A percentile compares a stretch with the other conserved stretches of the same genome.
Evolutionary conservation across 2,797 vertebrate genomes (phyloP).

Genomic region (Hemibagrus guttatus): DNA sequence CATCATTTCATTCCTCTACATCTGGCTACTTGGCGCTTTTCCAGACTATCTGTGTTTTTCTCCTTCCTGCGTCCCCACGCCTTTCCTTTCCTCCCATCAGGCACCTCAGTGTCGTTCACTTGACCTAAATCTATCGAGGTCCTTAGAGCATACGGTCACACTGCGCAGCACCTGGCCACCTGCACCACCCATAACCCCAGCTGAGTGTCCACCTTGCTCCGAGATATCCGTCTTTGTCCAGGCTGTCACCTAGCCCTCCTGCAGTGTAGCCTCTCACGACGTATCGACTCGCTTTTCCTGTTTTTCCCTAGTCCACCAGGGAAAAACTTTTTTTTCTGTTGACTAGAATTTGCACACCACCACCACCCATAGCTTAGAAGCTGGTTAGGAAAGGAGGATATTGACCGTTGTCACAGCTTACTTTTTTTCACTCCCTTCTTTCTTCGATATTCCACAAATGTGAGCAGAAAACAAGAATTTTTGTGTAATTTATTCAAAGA

Average conservation of each 20-base stretch:
- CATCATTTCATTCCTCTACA: not conserved
- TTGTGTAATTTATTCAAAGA: not conserved
- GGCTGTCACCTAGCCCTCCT: not conserved
- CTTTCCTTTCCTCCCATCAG: slow-evolving; percentile 3
- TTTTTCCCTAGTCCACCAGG: slow-evolving; percentile 10
- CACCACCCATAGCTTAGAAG: slow-evolving; percentile 20
- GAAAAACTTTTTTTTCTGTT: slow-evolving; percentile 25
- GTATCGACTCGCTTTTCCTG: slow-evolving; percentile 37
- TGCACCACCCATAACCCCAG: not conserved
- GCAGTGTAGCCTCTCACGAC: not conserved
- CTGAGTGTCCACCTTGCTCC: not conserved
- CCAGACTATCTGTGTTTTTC: slow-evolving; percentile 8
- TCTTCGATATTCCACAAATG: slow-evolving; percentile 12
- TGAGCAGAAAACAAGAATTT: not conserved
- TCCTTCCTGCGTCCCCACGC: slow-evolving; percentile 25
- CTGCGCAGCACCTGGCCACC: not conserved
- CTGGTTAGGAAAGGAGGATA: not conserved
- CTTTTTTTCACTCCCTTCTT: not conserved
- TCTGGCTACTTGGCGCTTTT: not conserved
- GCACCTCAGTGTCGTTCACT: not conserved
- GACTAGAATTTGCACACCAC: slow-evolving; percentile 4
- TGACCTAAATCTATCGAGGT: not conserved
- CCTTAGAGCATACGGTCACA: not conserved
- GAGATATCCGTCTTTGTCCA: not conserved
- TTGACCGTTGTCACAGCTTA: not conserved